Conservation (phyloP, 2,113 vertebrate genomes). For the Eclectus roratus region DNA sequence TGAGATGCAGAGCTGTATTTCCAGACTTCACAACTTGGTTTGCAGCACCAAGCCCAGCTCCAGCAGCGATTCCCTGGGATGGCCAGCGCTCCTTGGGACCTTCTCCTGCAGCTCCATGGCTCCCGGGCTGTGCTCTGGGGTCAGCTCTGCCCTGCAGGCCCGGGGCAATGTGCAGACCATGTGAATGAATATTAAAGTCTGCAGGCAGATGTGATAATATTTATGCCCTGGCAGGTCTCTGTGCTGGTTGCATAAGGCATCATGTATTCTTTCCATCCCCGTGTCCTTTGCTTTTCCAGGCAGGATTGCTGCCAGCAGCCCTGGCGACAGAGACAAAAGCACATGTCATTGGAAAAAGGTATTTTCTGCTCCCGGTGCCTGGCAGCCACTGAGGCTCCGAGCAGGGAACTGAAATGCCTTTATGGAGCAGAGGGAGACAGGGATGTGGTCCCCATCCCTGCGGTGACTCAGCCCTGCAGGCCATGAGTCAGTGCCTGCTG, state of each 20-base stretch:
- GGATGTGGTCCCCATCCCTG: neutral
- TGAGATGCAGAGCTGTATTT: neutral
- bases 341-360: neutral
- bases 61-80: too few species aligned
- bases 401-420: neutral
- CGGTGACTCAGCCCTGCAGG: neutral
- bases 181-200: neutral
- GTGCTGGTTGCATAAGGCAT: neutral
- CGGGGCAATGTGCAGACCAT: neutral
- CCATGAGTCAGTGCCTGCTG: neutral
- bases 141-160: neutral
- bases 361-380: neutral
- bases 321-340: neutral
- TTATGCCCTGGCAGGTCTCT: neutral
- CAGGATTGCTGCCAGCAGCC: neutral
- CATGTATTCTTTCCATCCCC: neutral
- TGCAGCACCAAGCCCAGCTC: neutral
- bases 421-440: neutral
- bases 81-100: neutral
- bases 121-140: fast-evolving
- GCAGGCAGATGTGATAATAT: neutral
- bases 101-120: neutral
- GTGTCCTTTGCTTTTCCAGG: neutral
- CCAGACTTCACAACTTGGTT: neutral
- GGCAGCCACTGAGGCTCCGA: neutral